These are phyloP conservation scores for Odontomyia ornata DNA, from an alignment of 2,888 invertebrate genomes.

Conservation along the genomic window DNA sequence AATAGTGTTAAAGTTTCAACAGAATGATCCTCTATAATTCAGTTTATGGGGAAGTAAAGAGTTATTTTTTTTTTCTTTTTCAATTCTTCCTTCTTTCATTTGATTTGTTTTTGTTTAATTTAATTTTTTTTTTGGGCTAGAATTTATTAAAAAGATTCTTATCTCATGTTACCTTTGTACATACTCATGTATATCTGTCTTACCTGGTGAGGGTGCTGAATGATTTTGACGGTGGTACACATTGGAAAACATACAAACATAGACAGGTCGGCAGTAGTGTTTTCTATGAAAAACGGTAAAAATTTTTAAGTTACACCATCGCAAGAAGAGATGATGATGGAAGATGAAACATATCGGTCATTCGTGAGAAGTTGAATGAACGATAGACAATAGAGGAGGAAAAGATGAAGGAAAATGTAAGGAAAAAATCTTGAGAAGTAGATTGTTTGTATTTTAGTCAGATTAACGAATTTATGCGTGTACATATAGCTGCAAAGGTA, in stretches of 20 bases:
- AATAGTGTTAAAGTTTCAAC: background rate
- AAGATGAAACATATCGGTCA: conserved; percentile 7
- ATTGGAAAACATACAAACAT: too few species aligned
- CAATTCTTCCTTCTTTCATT: too few species aligned
- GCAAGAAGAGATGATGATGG: background rate
- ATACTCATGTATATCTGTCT: too few species aligned
- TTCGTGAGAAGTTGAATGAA: conserved; percentile 17
- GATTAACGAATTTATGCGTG: too few species aligned
- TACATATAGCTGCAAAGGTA: too few species aligned
- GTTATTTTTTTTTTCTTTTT: too few species aligned
- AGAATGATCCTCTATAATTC: background rate
- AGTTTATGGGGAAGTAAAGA: conserved; percentile 6
- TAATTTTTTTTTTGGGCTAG: background rate
- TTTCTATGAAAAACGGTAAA: conserved; percentile 16
- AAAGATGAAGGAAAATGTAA: too few species aligned
- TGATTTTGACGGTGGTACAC: background rate
- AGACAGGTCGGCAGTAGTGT: background rate
- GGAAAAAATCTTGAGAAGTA: too few species aligned
- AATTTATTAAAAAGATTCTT: conserved; percentile 23
- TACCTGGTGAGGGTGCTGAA: background rate
- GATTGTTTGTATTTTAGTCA: background rate
- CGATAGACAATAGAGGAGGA: conserved; percentile 21
- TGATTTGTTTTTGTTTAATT: too few species aligned
- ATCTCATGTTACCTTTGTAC: background rate
- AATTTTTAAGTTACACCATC: background rate